Percentiles rank a stretch among this genome's conserved stretches.
phyloP scores from a whole-genome alignment of 2,113 vertebrate species.

The Buteo buteo region DNA sequence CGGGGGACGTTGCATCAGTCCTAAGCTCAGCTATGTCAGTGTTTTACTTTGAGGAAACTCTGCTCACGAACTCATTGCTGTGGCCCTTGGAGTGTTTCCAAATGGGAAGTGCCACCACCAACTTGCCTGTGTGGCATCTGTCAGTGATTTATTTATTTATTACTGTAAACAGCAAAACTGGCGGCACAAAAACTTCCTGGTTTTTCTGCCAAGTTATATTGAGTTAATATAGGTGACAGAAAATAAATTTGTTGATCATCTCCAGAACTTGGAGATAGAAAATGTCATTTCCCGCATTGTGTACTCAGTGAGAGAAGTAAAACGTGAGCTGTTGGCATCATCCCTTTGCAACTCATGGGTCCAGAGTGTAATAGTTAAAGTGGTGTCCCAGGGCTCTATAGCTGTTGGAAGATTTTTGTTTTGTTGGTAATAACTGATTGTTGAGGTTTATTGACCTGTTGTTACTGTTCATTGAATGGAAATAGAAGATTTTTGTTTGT shows the following conservation, averaged over 20 bases:
- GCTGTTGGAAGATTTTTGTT: neutral
- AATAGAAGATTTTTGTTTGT: neutral
- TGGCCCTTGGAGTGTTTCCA: neutral
- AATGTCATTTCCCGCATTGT: neutral
- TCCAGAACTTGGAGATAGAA: neutral
- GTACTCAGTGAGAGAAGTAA: neutral
- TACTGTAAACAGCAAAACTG: neutral
- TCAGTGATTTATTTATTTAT: neutral
- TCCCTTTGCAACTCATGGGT: neutral
- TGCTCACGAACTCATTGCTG: rapidly evolving
- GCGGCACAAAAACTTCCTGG: neutral
- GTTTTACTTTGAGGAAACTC: neutral
- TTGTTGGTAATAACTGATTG: neutral
- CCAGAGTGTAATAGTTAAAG: rapidly evolving
- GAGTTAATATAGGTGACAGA: neutral
- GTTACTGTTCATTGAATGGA: neutral
- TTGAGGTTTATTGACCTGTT: neutral
- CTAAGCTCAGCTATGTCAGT: neutral
- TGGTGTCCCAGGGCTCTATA: neutral
- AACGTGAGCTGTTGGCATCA: neutral
- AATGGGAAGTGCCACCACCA: neutral
- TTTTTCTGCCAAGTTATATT: neutral
- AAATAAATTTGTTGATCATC: neutral
- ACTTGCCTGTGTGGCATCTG: neutral
- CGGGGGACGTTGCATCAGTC: neutral